Evolutionary conservation across 2,797 vertebrate species (phyloP), one percentile per base, ranked within the genome.

Genomic region (Lerista edwardsae): DNA sequence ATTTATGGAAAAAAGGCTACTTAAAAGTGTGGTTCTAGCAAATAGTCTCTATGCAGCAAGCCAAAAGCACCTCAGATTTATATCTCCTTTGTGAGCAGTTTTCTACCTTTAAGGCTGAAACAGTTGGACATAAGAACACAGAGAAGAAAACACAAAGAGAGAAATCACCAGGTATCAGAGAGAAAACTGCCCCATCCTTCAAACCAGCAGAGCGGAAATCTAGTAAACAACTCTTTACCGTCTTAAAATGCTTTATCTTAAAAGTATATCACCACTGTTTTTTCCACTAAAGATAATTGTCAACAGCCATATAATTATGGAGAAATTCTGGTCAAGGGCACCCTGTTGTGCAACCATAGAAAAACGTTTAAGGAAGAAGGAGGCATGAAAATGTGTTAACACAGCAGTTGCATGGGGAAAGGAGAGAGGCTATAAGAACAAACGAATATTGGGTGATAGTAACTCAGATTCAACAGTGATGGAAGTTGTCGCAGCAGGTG

Each of bases 311-410:
- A 83, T 19, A 68, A 68, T 68, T 83, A 79, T 36, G 62, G 61
- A 41, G 29, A 83, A 57, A 36, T 79, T 44, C n/a, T 74, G 36
- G 15, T 83, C 15, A 59, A 67, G 68, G 17, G 23, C 62, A 59
- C 51, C 51, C 29, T 59, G 23, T 34, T 14, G 59, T 79, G 31
- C 59, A 65, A 41, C 15, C 75, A 59, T 71, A 59, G 67, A 87
- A 86, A 88, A 89, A 82, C 25, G 72, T 87, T 82, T 87, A 84
- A 91, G 86, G 29, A 82, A 76, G 1, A 44, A 67, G 83, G 77
- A 61, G 89, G 29, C 51, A 82, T 68, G 76, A 90, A 91, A 93
- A 84, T 83, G 84, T 57, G 64, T 68, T 91, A 89, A 89, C 84
- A 65, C 51, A 80, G 62, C 15, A 86, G 82, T 51, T 3, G 2